Conservation (phyloP, 2,113 vertebrate genomes). For the Acinonyx jubatus region DNA sequence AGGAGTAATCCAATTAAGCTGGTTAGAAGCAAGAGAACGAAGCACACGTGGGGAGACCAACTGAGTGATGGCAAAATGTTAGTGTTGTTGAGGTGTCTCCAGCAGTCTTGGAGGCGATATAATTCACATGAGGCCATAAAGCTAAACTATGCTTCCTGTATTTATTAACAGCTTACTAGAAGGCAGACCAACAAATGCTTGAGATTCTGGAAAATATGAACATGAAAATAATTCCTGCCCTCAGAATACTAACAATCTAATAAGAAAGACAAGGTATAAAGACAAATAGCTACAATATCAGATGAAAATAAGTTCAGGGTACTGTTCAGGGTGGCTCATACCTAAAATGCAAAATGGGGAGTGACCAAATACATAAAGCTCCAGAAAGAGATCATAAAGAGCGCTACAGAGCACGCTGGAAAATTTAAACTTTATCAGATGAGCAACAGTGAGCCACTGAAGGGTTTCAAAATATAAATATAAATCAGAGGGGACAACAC, state of each 20-base stretch:
- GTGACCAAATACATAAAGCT: not conserved
- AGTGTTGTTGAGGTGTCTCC: not conserved
- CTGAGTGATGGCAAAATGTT: not conserved
- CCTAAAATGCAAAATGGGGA: not conserved
- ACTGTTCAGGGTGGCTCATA: not conserved
- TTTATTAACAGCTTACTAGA: not conserved
- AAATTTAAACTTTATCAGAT: not conserved
- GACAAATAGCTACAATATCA: not conserved
- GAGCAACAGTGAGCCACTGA: not conserved
- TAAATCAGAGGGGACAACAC: not conserved
- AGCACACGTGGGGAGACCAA: not conserved
- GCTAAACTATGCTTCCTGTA: not conserved
- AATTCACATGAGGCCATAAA: not conserved
- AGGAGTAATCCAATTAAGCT: not conserved
- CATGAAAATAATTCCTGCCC: not conserved
- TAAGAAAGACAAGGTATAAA: not conserved
- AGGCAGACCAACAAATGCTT: not conserved
- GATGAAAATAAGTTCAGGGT: not conserved
- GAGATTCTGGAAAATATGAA: conserved; percentile 14
- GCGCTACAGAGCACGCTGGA: not conserved
- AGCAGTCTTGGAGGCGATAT: not conserved
- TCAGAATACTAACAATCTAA: not conserved
- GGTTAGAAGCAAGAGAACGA: not conserved
- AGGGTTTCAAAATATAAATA: not conserved
- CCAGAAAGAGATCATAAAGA: not conserved